Conservation (phyloP, 2,888 invertebrate species). For the Euplagia quadripunctaria region DNA sequence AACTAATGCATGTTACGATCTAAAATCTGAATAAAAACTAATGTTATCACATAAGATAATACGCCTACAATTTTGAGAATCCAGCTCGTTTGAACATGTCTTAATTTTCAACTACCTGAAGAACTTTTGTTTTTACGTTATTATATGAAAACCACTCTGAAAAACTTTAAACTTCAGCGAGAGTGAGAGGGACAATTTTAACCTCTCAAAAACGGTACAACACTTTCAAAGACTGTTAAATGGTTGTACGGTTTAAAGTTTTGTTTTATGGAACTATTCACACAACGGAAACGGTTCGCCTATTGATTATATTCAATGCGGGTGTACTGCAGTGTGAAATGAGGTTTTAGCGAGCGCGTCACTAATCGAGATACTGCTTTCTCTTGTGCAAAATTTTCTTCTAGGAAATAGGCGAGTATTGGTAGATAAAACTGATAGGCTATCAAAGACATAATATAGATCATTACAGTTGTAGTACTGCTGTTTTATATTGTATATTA, state of each 20-base stretch:
- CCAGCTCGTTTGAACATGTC: not conserved
- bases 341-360: constrained; percentile 14
- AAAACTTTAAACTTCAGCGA: not conserved
- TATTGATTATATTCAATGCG: constrained; percentile 19
- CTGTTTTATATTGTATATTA: no score
- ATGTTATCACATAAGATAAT: no score
- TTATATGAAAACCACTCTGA: no score
- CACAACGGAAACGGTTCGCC: constrained; percentile 30
- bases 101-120: not conserved
- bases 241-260: constrained; percentile 17
- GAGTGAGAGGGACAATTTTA: not conserved
- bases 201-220: not conserved
- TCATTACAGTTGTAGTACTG: no score
- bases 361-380: not conserved
- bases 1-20: no score
- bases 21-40: no score
- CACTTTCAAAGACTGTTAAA: constrained; percentile 16
- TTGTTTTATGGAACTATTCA: constrained; percentile 32
- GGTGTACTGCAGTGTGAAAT: constrained; percentile 16
- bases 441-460: no score
- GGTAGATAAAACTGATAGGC: no score
- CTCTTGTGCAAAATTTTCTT: not conserved
- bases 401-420: not conserved
- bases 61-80: not conserved
- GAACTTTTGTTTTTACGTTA: not conserved